Conservation (phyloP, 2,797 vertebrate species). For the Notolabrus celidotus region DNA sequence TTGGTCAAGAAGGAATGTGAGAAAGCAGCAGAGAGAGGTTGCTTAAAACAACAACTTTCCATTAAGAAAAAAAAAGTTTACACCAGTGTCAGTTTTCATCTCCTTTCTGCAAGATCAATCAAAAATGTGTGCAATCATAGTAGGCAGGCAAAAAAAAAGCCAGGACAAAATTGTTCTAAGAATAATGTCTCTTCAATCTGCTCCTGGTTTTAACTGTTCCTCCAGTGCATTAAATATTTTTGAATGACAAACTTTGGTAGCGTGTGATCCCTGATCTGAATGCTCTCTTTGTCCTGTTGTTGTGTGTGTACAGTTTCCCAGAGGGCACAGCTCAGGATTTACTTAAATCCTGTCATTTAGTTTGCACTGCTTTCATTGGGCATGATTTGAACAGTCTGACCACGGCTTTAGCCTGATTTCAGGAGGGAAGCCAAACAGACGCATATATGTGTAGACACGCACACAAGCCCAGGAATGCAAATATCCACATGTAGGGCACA, state of each 20-base stretch:
- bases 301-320: slow-evolving; percentile 46
- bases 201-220: background rate
- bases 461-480: slow-evolving; percentile 31
- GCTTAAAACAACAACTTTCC: background rate
- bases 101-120: background rate
- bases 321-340: slow-evolving; percentile 67
- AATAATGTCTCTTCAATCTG: slow-evolving; percentile 6
- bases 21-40: background rate
- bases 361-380: slow-evolving; percentile 44
- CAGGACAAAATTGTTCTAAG: background rate
- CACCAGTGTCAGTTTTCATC: background rate
- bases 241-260: slow-evolving; percentile 25
- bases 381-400: slow-evolving; percentile 66
- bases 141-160: background rate
- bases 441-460: slow-evolving; percentile 12
- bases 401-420: slow-evolving; percentile 54
- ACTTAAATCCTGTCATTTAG: slow-evolving; percentile 70
- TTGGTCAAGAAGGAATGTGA: background rate
- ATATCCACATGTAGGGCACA: slow-evolving; percentile 16
- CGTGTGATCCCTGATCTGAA: slow-evolving; percentile 16
- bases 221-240: slow-evolving; percentile 20
- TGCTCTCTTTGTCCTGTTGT: slow-evolving; percentile 35
- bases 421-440: slow-evolving; percentile 55
- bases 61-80: background rate
- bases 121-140: background rate